A percentile compares a stretch with the other conserved stretches of the same genome.
These are phyloP conservation scores for Drosophila borborema DNA, from an alignment of 2,888 invertebrate species.

Conservation along the genomic window DNA sequence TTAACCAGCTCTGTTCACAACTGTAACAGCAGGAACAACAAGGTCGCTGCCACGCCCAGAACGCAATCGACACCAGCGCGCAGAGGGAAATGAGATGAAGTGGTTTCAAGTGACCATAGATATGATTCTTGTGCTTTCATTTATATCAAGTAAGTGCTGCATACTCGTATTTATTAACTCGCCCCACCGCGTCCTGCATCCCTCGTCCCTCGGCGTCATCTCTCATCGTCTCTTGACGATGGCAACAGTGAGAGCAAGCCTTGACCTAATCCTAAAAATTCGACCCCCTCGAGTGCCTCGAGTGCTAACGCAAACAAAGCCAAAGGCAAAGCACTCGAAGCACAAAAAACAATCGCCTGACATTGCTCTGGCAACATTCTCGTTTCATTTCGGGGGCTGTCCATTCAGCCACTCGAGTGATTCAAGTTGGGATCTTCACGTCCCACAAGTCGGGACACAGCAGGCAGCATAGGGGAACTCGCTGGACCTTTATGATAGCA, in stretches of 20 bases:
- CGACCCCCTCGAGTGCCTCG: conserved; percentile 32
- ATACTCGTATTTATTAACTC: conserved; percentile 56
- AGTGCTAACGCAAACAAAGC: conserved; percentile 67
- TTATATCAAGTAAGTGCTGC: conserved; percentile 85
- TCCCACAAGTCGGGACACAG: background rate
- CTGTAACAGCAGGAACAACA: conserved; percentile 57
- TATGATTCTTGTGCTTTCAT: conserved; percentile 86
- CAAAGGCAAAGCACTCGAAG: conserved; percentile 48
- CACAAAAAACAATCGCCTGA: conserved; percentile 69
- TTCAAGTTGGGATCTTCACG: conserved; percentile 23
- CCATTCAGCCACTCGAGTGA: conserved; percentile 32
- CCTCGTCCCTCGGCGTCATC: background rate
- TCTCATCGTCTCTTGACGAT: background rate
- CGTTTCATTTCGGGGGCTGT: conserved; percentile 24
- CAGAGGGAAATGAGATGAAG: conserved; percentile 86
- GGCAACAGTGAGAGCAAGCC: conserved; percentile 28
- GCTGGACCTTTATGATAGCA: conserved; percentile 52
- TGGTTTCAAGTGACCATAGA: conserved; percentile 86
- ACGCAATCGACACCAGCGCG: conserved; percentile 67
- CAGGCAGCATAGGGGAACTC: conserved; percentile 15
- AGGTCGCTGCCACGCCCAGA: conserved; percentile 59
- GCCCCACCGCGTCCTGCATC: background rate
- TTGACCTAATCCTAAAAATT: conserved; percentile 47
- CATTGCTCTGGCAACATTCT: conserved; percentile 51
- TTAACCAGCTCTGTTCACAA: conserved; percentile 38